phyloP scores from a whole-genome alignment of 2,113 vertebrate species.

The Myotis davidii region DNA sequence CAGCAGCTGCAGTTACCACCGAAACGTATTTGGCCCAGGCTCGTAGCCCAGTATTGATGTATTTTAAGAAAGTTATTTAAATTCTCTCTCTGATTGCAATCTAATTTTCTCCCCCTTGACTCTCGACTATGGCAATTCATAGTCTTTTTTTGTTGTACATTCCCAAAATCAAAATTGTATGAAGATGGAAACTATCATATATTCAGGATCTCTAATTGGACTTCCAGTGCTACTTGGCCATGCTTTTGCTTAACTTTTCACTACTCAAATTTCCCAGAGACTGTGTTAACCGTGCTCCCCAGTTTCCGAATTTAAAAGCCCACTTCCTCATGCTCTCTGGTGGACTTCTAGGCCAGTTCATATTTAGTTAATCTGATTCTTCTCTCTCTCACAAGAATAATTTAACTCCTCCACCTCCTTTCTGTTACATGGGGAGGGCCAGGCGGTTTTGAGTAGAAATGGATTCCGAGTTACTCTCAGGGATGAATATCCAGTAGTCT shows the following conservation, averaged over 20 bases:
- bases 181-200: not conserved
- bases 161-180: not conserved
- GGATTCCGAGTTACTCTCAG: not conserved
- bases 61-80: conserved; percentile 18
- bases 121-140: not conserved
- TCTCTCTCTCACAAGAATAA: not conserved
- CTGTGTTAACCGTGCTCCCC: not conserved
- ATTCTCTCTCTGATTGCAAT: not conserved
- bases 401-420: not conserved
- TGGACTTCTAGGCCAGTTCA: not conserved
- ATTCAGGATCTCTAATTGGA: not conserved
- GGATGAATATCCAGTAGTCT: not conserved
- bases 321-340: not conserved
- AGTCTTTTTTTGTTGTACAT: not conserved
- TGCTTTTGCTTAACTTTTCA: not conserved
- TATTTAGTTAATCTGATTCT: not conserved
- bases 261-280: not conserved
- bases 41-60: not conserved
- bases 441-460: not conserved
- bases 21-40: not conserved
- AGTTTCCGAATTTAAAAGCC: not conserved
- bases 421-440: too few relatives aligned
- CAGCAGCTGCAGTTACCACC: not conserved
- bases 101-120: not conserved
- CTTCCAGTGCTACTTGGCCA: not conserved